Conservation (phyloP, 2,888 invertebrate species). For the Lobophora halterata region DNA sequence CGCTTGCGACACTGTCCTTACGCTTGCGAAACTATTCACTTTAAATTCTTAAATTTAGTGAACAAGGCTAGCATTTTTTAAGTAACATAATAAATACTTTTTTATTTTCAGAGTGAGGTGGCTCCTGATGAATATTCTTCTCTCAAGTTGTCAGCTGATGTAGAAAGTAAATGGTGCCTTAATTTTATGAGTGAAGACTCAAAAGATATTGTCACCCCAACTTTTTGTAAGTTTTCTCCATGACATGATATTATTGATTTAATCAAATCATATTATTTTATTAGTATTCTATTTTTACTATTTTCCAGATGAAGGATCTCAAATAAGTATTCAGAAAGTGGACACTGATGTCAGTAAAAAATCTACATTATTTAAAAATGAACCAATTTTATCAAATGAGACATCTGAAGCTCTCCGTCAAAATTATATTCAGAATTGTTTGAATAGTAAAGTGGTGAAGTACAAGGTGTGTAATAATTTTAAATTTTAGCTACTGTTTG, state of each 20-base stretch:
- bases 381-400: conserved; percentile 21
- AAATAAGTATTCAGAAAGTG: conserved; percentile 26
- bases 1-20: no score
- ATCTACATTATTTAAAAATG: conserved; percentile 29
- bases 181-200: conserved; percentile 45
- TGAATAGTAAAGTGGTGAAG: conserved; percentile 42
- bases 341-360: conserved; percentile 31
- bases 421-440: conserved; percentile 37
- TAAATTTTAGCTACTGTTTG: background rate
- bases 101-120: conserved; percentile 23
- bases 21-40: no score
- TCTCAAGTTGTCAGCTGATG: conserved; percentile 23
- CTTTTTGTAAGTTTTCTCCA: conserved; percentile 46
- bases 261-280: background rate
- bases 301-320: conserved; percentile 44
- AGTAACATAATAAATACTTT: no score
- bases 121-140: conserved; percentile 17
- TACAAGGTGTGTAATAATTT: conserved; percentile 41
- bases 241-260: background rate
- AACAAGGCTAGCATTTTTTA: no score
- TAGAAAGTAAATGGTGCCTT: conserved; percentile 49
- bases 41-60: no score
- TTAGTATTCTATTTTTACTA: conserved; percentile 1
- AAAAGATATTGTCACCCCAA: conserved; percentile 42
- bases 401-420: conserved; percentile 23